A percentile compares a stretch with the other conserved stretches of the same genome.
These are phyloP conservation scores for Trididemnum clinides DNA, from an alignment of 23 tunicate species.

Conservation along the genomic window DNA sequence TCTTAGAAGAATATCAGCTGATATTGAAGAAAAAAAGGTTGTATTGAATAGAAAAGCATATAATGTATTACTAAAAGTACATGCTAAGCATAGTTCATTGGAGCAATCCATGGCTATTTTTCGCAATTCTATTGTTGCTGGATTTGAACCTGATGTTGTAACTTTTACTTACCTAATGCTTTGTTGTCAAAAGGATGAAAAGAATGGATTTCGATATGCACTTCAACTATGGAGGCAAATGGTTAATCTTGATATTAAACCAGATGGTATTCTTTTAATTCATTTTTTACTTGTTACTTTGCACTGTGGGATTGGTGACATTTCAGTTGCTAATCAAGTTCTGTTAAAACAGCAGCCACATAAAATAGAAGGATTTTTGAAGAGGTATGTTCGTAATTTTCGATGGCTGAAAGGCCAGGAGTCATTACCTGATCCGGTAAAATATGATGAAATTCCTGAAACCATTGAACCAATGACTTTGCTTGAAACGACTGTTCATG, in stretches of 20 bases:
- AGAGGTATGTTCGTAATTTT: constrained; percentile 51
- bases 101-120: constrained; percentile 52
- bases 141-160: constrained; percentile 61
- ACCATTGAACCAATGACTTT: not conserved
- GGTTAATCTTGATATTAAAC: constrained; percentile 42
- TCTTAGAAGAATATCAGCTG: constrained; percentile 4
- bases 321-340: constrained; percentile 20
- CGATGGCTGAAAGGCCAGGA: constrained; percentile 73
- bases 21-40: constrained; percentile 15
- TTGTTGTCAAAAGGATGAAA: constrained; percentile 28
- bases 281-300: constrained; percentile 42
- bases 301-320: constrained; percentile 64
- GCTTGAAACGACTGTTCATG: not conserved
- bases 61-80: constrained; percentile 66
- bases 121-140: constrained; percentile 59
- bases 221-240: constrained; percentile 66
- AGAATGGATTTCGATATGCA: constrained; percentile 62
- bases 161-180: constrained; percentile 50
- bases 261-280: constrained; percentile 38
- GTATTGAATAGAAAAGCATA: constrained; percentile 44
- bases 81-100: constrained; percentile 50
- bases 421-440: constrained; percentile 30
- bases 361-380: constrained; percentile 30
- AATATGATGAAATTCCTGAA: not conserved
- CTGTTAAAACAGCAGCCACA: not conserved